Percentiles rank a stretch among this genome's conserved stretches.
These are phyloP conservation scores for Aricia artaxerxes DNA, from an alignment of 2,888 invertebrate species.

Conservation along the genomic window DNA sequence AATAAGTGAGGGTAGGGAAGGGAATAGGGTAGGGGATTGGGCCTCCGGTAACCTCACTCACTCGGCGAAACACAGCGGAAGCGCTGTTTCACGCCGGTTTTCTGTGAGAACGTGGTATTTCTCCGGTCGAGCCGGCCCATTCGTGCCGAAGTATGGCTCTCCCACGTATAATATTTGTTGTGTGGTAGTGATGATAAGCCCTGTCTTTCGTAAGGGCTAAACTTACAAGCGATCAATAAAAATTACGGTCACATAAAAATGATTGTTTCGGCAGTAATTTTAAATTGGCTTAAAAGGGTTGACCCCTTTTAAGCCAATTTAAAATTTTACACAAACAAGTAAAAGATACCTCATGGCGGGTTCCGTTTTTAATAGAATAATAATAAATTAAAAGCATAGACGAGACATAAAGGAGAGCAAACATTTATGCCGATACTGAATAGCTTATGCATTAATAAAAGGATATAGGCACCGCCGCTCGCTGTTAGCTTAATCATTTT, in stretches of 20 bases:
- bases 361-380: neutral
- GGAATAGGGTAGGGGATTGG: too few species aligned
- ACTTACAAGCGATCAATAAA: neutral
- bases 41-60: too few species aligned
- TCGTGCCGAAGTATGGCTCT: too few species aligned
- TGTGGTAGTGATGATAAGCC: too few species aligned
- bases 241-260: conserved; percentile 4
- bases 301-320: too few species aligned
- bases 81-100: too few species aligned
- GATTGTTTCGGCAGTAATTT: neutral
- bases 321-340: neutral
- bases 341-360: neutral
- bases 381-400: neutral
- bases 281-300: neutral
- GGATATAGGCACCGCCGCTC: neutral
- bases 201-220: too few species aligned
- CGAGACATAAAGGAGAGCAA: neutral
- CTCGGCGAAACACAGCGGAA: too few species aligned
- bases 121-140: too few species aligned
- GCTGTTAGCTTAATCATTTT: conserved; percentile 10
- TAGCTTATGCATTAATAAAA: conserved; percentile 4
- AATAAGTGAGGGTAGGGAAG: too few species aligned
- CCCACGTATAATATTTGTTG: too few species aligned
- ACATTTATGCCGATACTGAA: neutral
- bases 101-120: too few species aligned